A percentile compares a stretch with the other conserved stretches of the same genome.
Conservation (phyloP, 2,113 vertebrate genomes). For the Cryptomyrus ogoouensis region DNA sequence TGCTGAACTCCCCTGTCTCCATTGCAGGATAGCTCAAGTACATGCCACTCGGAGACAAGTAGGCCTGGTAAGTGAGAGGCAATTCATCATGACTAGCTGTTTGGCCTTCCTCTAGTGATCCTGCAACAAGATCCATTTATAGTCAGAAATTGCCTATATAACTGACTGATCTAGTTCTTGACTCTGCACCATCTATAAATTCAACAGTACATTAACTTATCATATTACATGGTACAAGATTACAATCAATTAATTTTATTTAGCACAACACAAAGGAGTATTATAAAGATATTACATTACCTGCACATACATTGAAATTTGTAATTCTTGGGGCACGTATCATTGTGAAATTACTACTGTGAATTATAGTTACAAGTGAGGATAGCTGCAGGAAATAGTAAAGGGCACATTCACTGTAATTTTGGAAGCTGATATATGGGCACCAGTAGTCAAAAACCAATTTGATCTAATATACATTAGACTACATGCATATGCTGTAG, state of each 20-base stretch:
- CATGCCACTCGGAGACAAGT: constrained; percentile 23
- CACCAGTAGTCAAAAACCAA: background rate
- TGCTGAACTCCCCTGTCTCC: constrained; percentile 26
- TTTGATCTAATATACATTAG: background rate
- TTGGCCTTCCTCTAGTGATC: constrained; percentile 36
- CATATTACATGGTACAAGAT: background rate
- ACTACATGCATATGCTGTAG: background rate
- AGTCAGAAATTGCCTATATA: background rate
- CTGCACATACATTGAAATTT: background rate
- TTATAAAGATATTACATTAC: background rate
- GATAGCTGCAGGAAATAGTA: background rate
- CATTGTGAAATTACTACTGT: background rate
- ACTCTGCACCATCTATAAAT: background rate
- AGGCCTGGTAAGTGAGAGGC: constrained; percentile 28
- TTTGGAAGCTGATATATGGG: background rate
- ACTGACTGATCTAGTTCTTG: background rate
- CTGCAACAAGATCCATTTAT: constrained; percentile 15
- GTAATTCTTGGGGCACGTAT: background rate
- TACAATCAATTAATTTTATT: background rate
- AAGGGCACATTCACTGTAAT: background rate
- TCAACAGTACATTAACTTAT: background rate
- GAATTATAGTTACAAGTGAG: background rate
- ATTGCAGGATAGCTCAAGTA: constrained; percentile 31
- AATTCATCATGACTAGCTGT: constrained; percentile 29
- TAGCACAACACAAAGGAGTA: background rate